Base-by-base conservation (phyloP, 2,113 vertebrate genomes). In the Indicator indicator region DNA sequence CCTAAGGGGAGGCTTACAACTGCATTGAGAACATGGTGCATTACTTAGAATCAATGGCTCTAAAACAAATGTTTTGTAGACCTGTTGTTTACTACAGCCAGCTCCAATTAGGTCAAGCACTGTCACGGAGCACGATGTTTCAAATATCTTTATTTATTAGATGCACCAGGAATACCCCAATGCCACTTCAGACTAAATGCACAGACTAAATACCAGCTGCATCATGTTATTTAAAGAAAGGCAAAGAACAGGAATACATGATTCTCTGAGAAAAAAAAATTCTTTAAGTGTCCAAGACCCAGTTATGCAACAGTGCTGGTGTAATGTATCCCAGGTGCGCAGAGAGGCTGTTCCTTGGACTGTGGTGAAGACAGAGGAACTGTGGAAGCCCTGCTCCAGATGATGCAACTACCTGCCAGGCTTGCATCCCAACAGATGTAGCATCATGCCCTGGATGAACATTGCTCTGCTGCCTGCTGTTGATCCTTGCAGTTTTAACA, bases 141-240 rank as follows among this genome's bases (percentile, higher is more conserved):
- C 74, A 86, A 89, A 56, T 60, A 46, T 48, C 42, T 90, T 78
- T 86, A 75, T 95, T 90, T 90, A 78, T 54, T 38, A 44, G 56
- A 77, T 74, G 56, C 20, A 18, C 48, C 23, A 52, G 84, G 62
- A 94, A 86, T 78, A 12, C 32, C 54, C 42, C 40, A 68, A 15
- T 75, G 63, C 32, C 63, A 38, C 58, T 75, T 84, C 74, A 82
- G 87, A 90, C 32, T 92, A 78, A 74, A 68, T 26, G 70, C 18
- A 86, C 36, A 52, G 65, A 81, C 56, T 81, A 78, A 77, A 95
- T 32, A 68, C 19, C 27, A 56, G 13, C 28, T 90, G 42, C 28
- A 64, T 42, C 28, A 86, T 33, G 17, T 78, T 90, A 64, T 95
- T 93, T 60, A 56, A 90, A 90, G 86, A 86, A 86, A 86, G 40